phyloP scores from a whole-genome alignment of 2,888 invertebrate genomes.

The Meghimatium bilineatum region DNA sequence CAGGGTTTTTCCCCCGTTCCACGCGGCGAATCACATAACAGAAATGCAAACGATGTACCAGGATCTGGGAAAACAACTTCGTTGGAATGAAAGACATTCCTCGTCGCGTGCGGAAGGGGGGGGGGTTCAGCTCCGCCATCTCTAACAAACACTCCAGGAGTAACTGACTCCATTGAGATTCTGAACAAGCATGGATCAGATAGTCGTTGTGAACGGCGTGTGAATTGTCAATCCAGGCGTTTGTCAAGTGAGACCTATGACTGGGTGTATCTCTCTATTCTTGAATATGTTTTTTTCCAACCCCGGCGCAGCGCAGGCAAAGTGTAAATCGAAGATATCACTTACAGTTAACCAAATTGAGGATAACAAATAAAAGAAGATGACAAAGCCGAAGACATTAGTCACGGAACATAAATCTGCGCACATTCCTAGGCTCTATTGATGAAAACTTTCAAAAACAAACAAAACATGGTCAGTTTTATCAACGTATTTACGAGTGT shows the following conservation, averaged over 20 bases:
- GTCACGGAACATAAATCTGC: background rate
- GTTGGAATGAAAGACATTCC: slow-evolving; percentile 29
- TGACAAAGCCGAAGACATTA: background rate
- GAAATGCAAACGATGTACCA: slow-evolving; percentile 24
- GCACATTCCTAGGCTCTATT: background rate
- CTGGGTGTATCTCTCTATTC: background rate
- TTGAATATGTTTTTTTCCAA: too few species aligned
- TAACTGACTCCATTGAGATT: slow-evolving; percentile 12
- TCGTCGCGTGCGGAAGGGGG: background rate
- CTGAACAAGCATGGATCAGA: background rate
- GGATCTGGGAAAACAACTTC: slow-evolving; percentile 8
- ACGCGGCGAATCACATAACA: slow-evolving; percentile 15
- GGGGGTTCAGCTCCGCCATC: background rate
- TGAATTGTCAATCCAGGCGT: slow-evolving; percentile 4
- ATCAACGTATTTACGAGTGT: too few species aligned
- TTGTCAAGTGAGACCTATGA: background rate
- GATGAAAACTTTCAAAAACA: too few species aligned
- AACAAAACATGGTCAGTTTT: too few species aligned
- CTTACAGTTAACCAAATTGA: background rate
- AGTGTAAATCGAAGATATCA: background rate
- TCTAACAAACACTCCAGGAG: slow-evolving; percentile 5
- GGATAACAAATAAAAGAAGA: background rate
- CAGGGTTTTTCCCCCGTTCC: background rate
- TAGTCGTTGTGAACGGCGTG: background rate
- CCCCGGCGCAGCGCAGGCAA: background rate